Conservation (phyloP, 2,797 vertebrate species). For the Rhynchotus rufescens region DNA sequence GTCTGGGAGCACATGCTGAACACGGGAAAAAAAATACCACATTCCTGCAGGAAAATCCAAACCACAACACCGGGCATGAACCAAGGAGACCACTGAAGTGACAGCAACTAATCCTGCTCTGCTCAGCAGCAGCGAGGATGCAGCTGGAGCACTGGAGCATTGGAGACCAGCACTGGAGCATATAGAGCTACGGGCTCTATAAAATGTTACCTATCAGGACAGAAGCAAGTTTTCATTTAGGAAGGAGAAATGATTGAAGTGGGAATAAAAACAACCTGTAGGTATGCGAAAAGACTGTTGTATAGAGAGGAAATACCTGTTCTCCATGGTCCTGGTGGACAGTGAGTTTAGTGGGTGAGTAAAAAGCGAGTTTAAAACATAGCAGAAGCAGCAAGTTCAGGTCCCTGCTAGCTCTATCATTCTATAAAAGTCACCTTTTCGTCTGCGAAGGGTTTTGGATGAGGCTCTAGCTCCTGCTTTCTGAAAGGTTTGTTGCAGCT, state of each 20-base stretch:
- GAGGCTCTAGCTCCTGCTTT: not conserved
- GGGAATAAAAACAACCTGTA: rapidly evolving
- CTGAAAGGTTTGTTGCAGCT: not conserved
- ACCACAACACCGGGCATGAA: not conserved
- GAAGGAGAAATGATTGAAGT: not conserved
- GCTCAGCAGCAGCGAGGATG: not conserved
- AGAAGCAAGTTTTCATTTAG: rapidly evolving
- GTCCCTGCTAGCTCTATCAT: rapidly evolving
- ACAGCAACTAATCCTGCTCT: rapidly evolving
- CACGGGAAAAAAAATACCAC: not conserved
- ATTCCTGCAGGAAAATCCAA: not conserved
- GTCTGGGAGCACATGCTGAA: not conserved
- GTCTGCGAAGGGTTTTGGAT: not conserved
- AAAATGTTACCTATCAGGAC: rapidly evolving
- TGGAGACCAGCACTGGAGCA: not conserved
- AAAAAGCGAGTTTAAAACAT: not conserved
- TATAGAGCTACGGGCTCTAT: not conserved
- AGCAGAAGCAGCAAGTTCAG: not conserved
- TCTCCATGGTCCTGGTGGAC: not conserved
- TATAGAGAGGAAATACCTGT: not conserved
- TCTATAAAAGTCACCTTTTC: not conserved
- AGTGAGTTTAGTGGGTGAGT: too few relatives aligned
- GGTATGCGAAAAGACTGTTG: rapidly evolving
- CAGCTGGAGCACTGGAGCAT: rapidly evolving
- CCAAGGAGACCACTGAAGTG: rapidly evolving